Conservation (phyloP, 2,113 vertebrate genomes). For the Himantopus leucocephalus region DNA sequence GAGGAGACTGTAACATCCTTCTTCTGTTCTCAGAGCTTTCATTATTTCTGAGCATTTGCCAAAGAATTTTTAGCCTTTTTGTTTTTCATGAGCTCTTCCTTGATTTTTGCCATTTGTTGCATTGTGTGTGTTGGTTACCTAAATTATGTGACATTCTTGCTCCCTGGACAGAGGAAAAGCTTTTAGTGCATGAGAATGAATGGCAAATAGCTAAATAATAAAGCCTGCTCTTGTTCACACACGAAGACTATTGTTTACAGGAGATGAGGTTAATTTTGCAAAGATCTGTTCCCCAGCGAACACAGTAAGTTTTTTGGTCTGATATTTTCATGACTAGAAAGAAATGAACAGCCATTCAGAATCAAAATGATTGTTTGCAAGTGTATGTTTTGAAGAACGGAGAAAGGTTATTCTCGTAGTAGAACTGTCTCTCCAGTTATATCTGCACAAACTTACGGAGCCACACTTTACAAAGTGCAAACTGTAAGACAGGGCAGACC, state of each 20-base stretch:
- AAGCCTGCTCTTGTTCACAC: neutral
- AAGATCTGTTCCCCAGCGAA: neutral
- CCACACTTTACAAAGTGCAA: neutral
- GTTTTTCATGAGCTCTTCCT: neutral
- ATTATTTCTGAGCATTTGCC: neutral
- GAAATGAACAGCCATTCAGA: neutral
- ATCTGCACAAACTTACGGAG: neutral
- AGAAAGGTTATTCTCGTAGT: neutral
- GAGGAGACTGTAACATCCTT: neutral
- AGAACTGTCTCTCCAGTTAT: neutral
- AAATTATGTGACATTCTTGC: neutral
- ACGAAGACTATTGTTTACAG: neutral
- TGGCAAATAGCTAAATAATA: slow-evolving; percentile 6
- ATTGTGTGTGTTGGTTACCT: neutral
- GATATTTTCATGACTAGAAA: neutral
- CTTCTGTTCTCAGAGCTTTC: slow-evolving; percentile 1
- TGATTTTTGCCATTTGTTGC: neutral
- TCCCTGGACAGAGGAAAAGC: neutral
- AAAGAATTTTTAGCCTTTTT: neutral
- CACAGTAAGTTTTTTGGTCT: neutral
- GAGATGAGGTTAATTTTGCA: slow-evolving; percentile 18
- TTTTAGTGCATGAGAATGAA: neutral
- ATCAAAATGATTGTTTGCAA: neutral
- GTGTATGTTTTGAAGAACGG: neutral
- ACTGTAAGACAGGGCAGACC: neutral